phyloP scores from a whole-genome alignment of 2,888 invertebrate species.

The Caenorhabditis becei region DNA sequence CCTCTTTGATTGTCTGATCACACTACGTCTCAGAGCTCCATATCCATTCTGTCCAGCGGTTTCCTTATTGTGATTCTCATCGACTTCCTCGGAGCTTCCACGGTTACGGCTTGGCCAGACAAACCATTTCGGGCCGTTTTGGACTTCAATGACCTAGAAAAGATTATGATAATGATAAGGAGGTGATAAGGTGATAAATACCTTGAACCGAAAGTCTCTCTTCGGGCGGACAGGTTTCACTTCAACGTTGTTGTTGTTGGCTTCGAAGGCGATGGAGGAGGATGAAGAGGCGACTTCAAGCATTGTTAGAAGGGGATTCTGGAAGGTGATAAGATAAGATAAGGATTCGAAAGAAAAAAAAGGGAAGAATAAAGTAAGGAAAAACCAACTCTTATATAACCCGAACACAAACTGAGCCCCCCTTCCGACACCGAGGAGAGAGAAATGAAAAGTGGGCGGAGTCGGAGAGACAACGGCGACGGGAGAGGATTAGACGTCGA shows the following conservation, averaged over 20 bases:
- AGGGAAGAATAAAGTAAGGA: slow-evolving; percentile 1
- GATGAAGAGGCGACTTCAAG: slow-evolving; percentile 50
- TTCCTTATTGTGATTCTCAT: slow-evolving; percentile 69
- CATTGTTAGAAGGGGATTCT: slow-evolving; percentile 14
- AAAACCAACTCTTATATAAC: slow-evolving; percentile 5
- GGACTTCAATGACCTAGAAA: slow-evolving; percentile 73
- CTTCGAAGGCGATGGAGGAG: slow-evolving; percentile 25
- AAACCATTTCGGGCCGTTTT: slow-evolving; percentile 76
- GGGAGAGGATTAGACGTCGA: slow-evolving; percentile 29
- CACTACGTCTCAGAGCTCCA: slow-evolving; percentile 67
- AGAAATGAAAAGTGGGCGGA: slow-evolving; percentile 15
- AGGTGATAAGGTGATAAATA: slow-evolving; percentile 18
- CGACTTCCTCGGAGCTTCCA: slow-evolving; percentile 67
- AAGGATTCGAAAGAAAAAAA: not conserved
- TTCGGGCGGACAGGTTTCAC: slow-evolving; percentile 65
- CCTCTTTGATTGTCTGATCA: slow-evolving; percentile 66
- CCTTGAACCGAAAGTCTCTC: slow-evolving; percentile 75
- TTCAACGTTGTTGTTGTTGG: slow-evolving; percentile 41
- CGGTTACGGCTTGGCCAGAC: slow-evolving; percentile 73
- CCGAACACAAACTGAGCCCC: slow-evolving; percentile 12
- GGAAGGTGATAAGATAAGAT: not conserved
- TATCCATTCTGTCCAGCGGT: slow-evolving; percentile 58
- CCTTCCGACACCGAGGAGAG: not conserved
- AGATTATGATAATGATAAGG: not conserved
- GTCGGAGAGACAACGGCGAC: not conserved